These are phyloP conservation scores for Dicrurus megarhynchus DNA, from an alignment of 2,113 vertebrate genomes.

Conservation along the genomic window DNA sequence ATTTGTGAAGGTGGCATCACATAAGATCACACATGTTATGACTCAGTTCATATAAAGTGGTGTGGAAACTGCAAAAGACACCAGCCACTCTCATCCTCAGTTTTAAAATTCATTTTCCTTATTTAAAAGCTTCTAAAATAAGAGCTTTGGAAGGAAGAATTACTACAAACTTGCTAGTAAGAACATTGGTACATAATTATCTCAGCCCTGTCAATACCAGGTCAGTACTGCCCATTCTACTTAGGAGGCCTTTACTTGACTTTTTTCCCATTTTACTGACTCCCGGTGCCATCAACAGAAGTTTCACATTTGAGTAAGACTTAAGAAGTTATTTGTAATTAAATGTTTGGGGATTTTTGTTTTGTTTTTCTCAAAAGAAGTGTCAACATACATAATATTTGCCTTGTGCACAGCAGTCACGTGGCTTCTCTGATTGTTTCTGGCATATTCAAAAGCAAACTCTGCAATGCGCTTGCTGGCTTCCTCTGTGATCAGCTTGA, in stretches of 20 bases:
- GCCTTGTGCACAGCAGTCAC: slow-evolving; percentile 97
- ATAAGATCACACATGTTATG: accelerated
- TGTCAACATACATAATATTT: slow-evolving; percentile 89
- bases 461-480: slow-evolving; percentile 93
- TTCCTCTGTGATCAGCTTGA: slow-evolving; percentile 93
- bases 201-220: not conserved
- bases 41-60: not conserved
- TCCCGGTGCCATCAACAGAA: not conserved
- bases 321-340: not conserved
- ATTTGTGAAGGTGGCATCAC: not conserved
- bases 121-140: not conserved
- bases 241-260: not conserved
- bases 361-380: not conserved
- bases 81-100: not conserved
- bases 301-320: not conserved
- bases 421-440: slow-evolving; percentile 88
- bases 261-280: not conserved
- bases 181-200: not conserved
- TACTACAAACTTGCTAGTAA: not conserved
- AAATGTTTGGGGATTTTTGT: not conserved
- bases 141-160: not conserved
- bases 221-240: not conserved
- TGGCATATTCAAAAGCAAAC: slow-evolving; percentile 94
- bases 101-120: not conserved
- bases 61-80: not conserved